Conservation (phyloP, 2,113 vertebrate species). For the Malurus cyaneus region DNA sequence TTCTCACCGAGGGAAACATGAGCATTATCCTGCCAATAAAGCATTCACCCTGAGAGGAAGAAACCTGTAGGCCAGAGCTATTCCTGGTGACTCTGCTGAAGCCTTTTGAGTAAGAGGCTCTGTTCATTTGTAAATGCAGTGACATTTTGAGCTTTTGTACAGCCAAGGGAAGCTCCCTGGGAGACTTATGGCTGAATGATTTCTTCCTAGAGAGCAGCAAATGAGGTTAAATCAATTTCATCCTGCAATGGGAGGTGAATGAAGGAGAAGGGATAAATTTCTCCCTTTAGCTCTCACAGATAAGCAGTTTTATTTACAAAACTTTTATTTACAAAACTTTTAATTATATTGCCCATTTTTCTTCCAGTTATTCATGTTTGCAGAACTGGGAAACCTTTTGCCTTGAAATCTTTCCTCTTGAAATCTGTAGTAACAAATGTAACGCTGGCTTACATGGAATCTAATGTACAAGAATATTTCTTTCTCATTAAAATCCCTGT, state of each 20-base stretch:
- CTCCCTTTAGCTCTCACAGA: background rate
- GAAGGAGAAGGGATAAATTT: background rate
- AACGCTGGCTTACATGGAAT: background rate
- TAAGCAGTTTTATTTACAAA: slow-evolving; percentile 4
- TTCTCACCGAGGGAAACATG: background rate
- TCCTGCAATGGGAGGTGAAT: background rate
- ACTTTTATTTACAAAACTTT: background rate
- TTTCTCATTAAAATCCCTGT: background rate
- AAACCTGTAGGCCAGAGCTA: background rate
- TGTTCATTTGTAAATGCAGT: slow-evolving; percentile 70
- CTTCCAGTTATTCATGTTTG: background rate
- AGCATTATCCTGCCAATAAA: slow-evolving; percentile 34
- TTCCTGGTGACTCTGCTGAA: background rate
- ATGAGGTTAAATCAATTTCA: slow-evolving; percentile 70
- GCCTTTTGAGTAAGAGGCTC: slow-evolving; percentile 54
- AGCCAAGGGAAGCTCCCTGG: slow-evolving; percentile 48
- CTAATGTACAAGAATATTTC: background rate
- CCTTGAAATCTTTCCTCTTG: background rate
- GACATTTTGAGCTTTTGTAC: slow-evolving; percentile 76
- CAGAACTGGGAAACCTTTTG: background rate
- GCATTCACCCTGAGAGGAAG: background rate
- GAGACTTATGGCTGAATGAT: slow-evolving; percentile 59
- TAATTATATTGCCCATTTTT: background rate
- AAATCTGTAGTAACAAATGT: background rate
- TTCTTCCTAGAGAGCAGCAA: slow-evolving; percentile 72